phyloP scores from a whole-genome alignment of 2,888 invertebrate genomes.

The Brenthis ino region DNA sequence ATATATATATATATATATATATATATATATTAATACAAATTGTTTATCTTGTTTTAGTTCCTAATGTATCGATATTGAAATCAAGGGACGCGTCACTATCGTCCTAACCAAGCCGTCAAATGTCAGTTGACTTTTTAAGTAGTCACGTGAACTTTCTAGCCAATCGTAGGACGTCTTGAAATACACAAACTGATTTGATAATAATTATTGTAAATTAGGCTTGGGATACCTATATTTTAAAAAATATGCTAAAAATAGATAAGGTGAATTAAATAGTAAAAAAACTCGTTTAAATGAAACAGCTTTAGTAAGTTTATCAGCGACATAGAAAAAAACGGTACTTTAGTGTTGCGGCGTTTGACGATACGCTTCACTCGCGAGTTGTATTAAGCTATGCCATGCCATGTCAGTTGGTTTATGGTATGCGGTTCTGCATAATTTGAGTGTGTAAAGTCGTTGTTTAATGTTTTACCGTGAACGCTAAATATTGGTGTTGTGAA shows the following conservation, averaged over 20 bases:
- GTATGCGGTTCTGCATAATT: slow-evolving; percentile 72
- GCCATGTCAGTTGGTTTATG: slow-evolving; percentile 75
- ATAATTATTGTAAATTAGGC: slow-evolving; percentile 57
- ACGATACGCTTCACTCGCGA: slow-evolving; percentile 52
- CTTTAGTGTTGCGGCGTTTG: slow-evolving; percentile 62
- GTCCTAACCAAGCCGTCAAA: slow-evolving; percentile 50
- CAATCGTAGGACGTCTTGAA: slow-evolving; percentile 39
- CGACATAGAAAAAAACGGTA: slow-evolving; percentile 42
- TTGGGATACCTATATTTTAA: slow-evolving; percentile 56
- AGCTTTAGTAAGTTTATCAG: slow-evolving; percentile 27
- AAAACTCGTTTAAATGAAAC: slow-evolving; percentile 35
- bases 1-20: too few relatives aligned
- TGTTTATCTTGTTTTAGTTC: too few relatives aligned
- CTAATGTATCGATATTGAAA: background rate
- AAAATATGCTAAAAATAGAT: slow-evolving; percentile 65
- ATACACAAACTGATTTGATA: slow-evolving; percentile 18
- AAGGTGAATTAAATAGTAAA: slow-evolving; percentile 55
- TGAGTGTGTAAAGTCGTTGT: slow-evolving; percentile 62
- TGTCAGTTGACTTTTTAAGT: slow-evolving; percentile 54
- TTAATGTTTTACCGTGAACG: slow-evolving; percentile 60
- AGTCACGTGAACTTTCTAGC: slow-evolving; percentile 52
- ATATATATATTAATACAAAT: too few relatives aligned
- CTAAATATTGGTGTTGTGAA: slow-evolving; percentile 63
- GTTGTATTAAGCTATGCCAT: slow-evolving; percentile 50
- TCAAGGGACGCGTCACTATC: slow-evolving; percentile 35